Conservation (phyloP, 1,140 invertebrate species). For the Meloidogyne hapla region DNA sequence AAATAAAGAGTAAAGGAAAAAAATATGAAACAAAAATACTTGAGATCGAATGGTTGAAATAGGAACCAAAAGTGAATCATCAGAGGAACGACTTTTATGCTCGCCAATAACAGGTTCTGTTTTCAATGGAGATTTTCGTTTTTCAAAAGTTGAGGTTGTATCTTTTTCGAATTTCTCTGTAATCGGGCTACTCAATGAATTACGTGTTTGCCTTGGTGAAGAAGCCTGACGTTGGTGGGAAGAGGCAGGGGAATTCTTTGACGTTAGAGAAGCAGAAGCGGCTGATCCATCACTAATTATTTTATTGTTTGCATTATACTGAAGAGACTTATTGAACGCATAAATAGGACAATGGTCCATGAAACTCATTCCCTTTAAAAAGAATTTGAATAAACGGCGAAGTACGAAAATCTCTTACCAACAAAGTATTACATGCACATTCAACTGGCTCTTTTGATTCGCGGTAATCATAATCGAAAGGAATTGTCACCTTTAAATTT, state of each 20-base stretch:
- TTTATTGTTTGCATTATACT: neutral
- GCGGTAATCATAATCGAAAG: constrained; percentile 44
- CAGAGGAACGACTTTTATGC: neutral
- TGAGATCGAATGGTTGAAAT: neutral
- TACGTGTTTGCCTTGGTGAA: neutral
- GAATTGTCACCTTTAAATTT: constrained; percentile 40
- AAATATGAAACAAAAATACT: neutral
- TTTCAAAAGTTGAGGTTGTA: neutral
- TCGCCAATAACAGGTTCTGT: neutral
- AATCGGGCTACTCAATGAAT: neutral
- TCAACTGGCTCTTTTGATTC: constrained; percentile 21
- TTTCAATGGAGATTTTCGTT: neutral
- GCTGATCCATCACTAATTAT: neutral
- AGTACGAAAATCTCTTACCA: neutral
- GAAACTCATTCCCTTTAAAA: neutral
- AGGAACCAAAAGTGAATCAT: neutral
- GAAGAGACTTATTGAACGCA: neutral
- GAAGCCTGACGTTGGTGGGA: neutral
- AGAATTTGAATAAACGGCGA: neutral
- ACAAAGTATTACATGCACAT: constrained; percentile 33
- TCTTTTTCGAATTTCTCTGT: neutral
- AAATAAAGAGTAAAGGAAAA: neutral
- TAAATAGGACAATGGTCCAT: neutral
- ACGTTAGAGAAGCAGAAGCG: neutral
- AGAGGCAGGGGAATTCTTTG: neutral